Evolutionary conservation across 1,140 invertebrate species (phyloP), one percentile per base, ranked within the genome.

Genomic region (Diprion similis): DNA sequence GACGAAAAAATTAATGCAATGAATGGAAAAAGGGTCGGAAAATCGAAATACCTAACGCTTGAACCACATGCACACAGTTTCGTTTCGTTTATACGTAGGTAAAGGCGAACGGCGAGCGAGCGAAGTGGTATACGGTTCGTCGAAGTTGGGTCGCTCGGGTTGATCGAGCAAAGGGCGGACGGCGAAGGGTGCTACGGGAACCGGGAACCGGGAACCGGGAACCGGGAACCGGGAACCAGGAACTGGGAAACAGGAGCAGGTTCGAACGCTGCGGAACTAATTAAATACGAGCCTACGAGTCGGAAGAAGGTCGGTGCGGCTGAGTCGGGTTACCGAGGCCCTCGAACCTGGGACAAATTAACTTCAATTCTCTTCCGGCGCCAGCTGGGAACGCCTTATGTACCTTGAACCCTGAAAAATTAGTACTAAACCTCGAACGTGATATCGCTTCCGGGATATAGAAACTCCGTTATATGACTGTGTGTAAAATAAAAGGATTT

Each of bases 211-310:
- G 51, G 51, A 59, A 17, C 51, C 51, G 51, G n/a, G 51, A 17
- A 13, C 4, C 3, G 3, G 51, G 51, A 59, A 17, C 51, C 51
- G 11, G 51, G 8, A 17, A 17, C 6, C 6, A 9, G 51, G 4
- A 17, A 13, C 4, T 6, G 3, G 51, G 51, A 59, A 17, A 4
- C 51, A 8, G n/a, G 51, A 59, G n/a, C 51, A 59, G 51, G 51
- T 13, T 68, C 59, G 18, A 68, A 19, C 66, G 66, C 7, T 37
- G 11, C 18, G 37, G 19, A 68, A 68, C 66, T 68, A 68, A 68
- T 68, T 68, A 68, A 68, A 68, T 68, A 68, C 15, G 19, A 68
- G 66, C 18, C 17, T 68, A 68, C 19, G 18, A 68, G 59, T 15
- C 8, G 59, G 51, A 59, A 59, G 11, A 8, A 17, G n/a, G 51